Evolutionary conservation across 2,888 invertebrate species (phyloP).

Genomic region (Drosophila anomalipes): DNA sequence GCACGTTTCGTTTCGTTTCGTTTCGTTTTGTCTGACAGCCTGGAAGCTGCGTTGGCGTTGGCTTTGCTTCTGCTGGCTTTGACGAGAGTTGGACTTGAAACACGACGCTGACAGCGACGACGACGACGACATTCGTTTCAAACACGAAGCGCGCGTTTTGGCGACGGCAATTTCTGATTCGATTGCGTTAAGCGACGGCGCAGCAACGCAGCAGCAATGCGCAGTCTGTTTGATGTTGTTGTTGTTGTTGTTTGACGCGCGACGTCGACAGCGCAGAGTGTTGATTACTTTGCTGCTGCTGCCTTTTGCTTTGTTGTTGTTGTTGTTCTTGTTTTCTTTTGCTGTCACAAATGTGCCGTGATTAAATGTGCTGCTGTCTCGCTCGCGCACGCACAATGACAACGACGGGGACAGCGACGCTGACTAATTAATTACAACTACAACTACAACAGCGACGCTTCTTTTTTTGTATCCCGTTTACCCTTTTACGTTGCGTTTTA

Average conservation of each 20-base stretch:
- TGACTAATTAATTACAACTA: conserved; percentile 74
- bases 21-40: conserved; percentile 57
- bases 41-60: conserved; percentile 62
- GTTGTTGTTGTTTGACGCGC: conserved; percentile 48
- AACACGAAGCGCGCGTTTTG: conserved; percentile 76
- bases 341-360: conserved; percentile 60
- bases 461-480: conserved; percentile 38
- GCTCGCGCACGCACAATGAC: conserved; percentile 48
- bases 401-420: conserved; percentile 56
- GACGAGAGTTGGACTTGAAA: conserved; percentile 68
- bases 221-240: conserved; percentile 50
- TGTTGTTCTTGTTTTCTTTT: conserved; percentile 34
- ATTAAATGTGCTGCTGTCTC: conserved; percentile 64
- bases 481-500: conserved; percentile 34
- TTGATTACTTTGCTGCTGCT: conserved; percentile 68
- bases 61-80: conserved; percentile 39
- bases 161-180: conserved; percentile 81
- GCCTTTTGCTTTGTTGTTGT: conserved; percentile 17
- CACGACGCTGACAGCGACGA: conserved; percentile 58
- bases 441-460: conserved; percentile 40
- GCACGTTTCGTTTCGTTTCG: conserved; percentile 71
- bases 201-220: conserved; percentile 56
- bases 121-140: conserved; percentile 53
- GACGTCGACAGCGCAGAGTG: conserved; percentile 72
- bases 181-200: conserved; percentile 79